Percentiles rank a stretch among this genome's conserved stretches.
Evolutionary conservation across 2,797 vertebrate genomes (phyloP).

Genomic region (Champsocephalus esox): DNA sequence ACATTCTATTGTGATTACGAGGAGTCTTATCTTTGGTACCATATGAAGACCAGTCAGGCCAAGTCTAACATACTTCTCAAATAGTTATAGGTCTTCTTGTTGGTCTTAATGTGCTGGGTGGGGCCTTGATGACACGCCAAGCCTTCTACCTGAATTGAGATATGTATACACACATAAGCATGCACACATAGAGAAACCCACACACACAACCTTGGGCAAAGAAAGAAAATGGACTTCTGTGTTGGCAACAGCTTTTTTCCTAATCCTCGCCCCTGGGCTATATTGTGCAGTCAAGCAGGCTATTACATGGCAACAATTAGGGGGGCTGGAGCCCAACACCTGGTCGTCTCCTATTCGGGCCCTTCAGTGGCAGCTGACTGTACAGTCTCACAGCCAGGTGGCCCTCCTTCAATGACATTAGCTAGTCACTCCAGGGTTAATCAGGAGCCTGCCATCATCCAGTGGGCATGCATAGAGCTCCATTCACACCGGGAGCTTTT

Average conservation of each 20-base stretch:
- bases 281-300: conserved; percentile 91
- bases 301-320: conserved; percentile 93
- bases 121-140: conserved; percentile 9
- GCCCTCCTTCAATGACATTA: conserved; percentile 93
- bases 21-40: conserved; percentile 16
- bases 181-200: conserved; percentile 44
- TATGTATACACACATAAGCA: conserved; percentile 46
- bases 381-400: conserved; percentile 93
- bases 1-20: conserved; percentile 45
- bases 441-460: conserved; percentile 86
- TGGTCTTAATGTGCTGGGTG: background rate
- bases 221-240: conserved; percentile 82
- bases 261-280: conserved; percentile 89
- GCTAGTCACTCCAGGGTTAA: conserved; percentile 93
- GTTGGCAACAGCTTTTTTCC: conserved; percentile 86
- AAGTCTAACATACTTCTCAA: conserved; percentile 15
- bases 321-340: conserved; percentile 89
- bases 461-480: conserved; percentile 82
- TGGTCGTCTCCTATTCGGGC: conserved; percentile 89
- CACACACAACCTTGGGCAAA: conserved; percentile 69
- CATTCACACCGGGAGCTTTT: conserved; percentile 88
- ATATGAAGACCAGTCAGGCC: conserved; percentile 17
- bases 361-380: conserved; percentile 93
- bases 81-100: conserved; percentile 21
- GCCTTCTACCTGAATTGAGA: conserved; percentile 33